phyloP scores from a whole-genome alignment of 2,113 vertebrate species.

The Pterocles orientalis region DNA sequence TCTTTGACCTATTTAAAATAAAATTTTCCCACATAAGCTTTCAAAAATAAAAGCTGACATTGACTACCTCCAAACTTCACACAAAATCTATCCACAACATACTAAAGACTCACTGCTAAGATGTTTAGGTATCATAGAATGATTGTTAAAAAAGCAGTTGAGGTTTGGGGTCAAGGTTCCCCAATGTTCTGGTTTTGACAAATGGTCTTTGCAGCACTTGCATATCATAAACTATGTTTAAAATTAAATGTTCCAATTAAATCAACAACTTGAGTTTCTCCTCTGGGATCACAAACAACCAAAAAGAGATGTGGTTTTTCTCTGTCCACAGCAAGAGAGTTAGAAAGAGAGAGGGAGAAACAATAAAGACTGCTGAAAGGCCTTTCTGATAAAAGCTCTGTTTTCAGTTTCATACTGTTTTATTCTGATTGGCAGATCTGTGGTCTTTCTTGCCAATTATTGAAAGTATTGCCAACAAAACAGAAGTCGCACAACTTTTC shows the following conservation, averaged over 20 bases:
- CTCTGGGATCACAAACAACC: neutral
- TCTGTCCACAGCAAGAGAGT: neutral
- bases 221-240: slow-evolving; percentile 21
- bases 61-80: neutral
- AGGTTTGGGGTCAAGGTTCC: slow-evolving; percentile 29
- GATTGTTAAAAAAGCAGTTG: neutral
- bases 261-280: neutral
- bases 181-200: slow-evolving; percentile 21
- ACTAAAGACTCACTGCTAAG: neutral
- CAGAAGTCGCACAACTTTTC: neutral
- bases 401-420: neutral
- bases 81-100: neutral
- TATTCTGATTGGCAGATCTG: neutral
- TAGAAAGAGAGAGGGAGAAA: neutral
- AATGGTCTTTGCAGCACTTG: slow-evolving; percentile 17
- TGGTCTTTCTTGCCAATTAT: neutral
- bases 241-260: slow-evolving; percentile 42
- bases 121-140: neutral
- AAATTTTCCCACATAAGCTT: neutral
- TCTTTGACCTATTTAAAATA: slow-evolving; percentile 21
- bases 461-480: neutral
- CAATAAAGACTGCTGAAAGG: neutral
- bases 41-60: neutral
- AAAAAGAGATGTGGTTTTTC: neutral
- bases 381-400: neutral